Evolutionary conservation across 2,113 vertebrate species (phyloP).

Genomic region (Eidolon helvum): DNA sequence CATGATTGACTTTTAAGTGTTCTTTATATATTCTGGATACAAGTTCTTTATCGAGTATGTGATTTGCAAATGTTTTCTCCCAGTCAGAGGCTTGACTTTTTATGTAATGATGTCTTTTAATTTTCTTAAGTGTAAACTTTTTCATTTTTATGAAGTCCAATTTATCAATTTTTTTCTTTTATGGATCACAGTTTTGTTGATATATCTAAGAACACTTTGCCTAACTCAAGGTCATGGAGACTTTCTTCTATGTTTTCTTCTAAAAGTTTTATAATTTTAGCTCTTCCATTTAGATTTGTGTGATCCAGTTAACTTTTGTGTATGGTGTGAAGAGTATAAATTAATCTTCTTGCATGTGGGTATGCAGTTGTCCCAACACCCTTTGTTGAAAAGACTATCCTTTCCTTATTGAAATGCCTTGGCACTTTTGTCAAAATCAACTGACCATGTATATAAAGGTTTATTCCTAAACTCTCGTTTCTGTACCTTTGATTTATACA

Average conservation of each 20-base stretch:
- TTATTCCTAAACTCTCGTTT: neutral
- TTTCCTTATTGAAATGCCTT: neutral
- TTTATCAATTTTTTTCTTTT: neutral
- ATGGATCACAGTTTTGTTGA: neutral
- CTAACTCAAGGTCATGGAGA: neutral
- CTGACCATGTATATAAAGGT: neutral
- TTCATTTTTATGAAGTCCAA: neutral
- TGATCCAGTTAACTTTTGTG: neutral
- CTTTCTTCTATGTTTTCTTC: neutral
- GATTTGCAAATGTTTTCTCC: neutral
- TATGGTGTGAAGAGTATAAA: neutral
- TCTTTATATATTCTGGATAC: neutral
- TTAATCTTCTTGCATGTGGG: neutral
- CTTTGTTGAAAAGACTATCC: neutral
- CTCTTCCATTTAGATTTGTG: neutral
- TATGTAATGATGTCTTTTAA: neutral
- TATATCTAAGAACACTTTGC: neutral
- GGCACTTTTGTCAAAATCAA: neutral
- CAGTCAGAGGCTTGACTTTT: neutral
- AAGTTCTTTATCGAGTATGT: neutral
- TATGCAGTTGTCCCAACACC: neutral
- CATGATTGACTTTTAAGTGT: neutral
- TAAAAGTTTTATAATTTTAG: neutral
- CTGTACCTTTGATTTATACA: neutral
- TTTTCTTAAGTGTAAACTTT: neutral